Evolutionary conservation across 2,797 vertebrate species (phyloP).

Genomic region (Pantherophis vulpinus): DNA sequence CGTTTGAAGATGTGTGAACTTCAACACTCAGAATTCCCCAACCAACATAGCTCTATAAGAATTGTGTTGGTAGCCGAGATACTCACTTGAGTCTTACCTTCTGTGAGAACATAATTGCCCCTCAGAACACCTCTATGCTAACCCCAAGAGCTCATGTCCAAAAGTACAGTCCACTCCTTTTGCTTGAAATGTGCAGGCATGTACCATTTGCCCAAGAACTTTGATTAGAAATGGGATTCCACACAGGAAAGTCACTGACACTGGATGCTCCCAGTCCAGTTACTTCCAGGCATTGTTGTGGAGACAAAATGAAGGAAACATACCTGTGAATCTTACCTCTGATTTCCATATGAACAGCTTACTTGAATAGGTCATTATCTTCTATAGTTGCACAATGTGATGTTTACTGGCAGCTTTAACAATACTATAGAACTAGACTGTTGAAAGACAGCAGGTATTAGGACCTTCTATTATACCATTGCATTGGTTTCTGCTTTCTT

Average conservation of each 20-base stretch:
- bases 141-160: background rate
- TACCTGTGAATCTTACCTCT: background rate
- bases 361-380: background rate
- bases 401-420: background rate
- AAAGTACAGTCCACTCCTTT: background rate
- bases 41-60: background rate
- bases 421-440: background rate
- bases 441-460: background rate
- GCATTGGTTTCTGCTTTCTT: background rate
- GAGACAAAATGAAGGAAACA: background rate
- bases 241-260: background rate
- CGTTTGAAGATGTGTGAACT: background rate
- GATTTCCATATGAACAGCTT: background rate
- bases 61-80: background rate
- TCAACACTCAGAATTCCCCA: background rate
- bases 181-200: background rate
- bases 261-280: background rate
- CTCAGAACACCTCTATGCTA: background rate
- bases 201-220: background rate
- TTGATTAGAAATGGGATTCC: background rate
- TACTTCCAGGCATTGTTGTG: background rate
- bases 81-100: background rate
- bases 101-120: background rate
- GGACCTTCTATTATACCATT: background rate
- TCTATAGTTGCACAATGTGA: background rate